A percentile compares a stretch with the other conserved stretches of the same genome.
Evolutionary conservation across 2,797 vertebrate genomes (phyloP).

Genomic region (Geotria australis): DNA sequence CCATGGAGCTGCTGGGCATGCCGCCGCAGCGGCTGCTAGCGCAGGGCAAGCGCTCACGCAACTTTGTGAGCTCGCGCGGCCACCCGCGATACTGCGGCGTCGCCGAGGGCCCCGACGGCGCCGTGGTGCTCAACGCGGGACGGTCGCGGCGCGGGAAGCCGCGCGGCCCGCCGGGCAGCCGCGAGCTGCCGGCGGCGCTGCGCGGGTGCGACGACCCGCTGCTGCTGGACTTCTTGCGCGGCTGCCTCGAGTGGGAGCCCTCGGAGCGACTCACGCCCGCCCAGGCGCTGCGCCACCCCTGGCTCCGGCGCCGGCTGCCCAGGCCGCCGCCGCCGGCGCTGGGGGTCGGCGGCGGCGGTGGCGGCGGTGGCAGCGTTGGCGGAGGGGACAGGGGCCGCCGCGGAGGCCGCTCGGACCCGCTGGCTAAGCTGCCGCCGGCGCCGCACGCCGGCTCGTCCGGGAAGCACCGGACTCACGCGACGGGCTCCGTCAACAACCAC

Average conservation of each 20-base stretch:
- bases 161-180: slow-evolving; percentile 57
- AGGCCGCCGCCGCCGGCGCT: slow-evolving; percentile 29
- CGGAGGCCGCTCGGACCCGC: too few species aligned
- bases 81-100: slow-evolving; percentile 82
- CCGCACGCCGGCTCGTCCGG: too few species aligned
- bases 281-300: slow-evolving; percentile 70
- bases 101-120: slow-evolving; percentile 56
- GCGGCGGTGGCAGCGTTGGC: too few species aligned
- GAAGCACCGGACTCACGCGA: too few species aligned
- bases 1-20: slow-evolving; percentile 82
- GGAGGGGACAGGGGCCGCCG: too few species aligned
- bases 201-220: slow-evolving; percentile 82
- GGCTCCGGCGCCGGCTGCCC: slow-evolving; percentile 72
- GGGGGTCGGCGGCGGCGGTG: too few species aligned
- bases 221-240: slow-evolving; percentile 90
- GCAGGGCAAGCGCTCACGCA: slow-evolving; percentile 74
- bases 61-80: slow-evolving; percentile 92
- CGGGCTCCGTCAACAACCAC: too few species aligned
- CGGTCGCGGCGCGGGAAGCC: slow-evolving; percentile 70
- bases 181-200: slow-evolving; percentile 54
- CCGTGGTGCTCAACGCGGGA: slow-evolving; percentile 44
- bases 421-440: too few species aligned
- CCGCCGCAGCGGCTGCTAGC: slow-evolving; percentile 73
- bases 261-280: slow-evolving; percentile 53
- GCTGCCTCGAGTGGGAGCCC: slow-evolving; percentile 96